These are phyloP conservation scores for Oreocharis arfaki DNA, from an alignment of 2,113 vertebrate genomes.

Conservation along the genomic window DNA sequence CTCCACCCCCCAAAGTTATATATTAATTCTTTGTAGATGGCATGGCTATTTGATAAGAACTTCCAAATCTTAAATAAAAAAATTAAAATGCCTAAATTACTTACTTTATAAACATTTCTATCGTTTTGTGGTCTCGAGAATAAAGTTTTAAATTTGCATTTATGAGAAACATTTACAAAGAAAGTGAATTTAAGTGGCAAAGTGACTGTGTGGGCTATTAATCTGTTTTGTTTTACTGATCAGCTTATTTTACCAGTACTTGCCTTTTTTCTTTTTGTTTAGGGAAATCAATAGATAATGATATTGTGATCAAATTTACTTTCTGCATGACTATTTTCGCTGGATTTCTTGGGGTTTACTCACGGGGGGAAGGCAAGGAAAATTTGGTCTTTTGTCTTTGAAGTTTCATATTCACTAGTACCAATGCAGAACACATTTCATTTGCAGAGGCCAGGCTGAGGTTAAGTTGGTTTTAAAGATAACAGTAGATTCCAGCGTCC, in stretches of 20 bases:
- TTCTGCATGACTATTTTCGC: background rate
- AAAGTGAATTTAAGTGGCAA: slow-evolving; percentile 6
- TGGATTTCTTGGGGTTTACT: background rate
- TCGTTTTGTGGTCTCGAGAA: background rate
- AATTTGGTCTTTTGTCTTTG: background rate
- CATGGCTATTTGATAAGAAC: background rate
- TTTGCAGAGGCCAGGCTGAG: slow-evolving; percentile 47
- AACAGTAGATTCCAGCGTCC: slow-evolving; percentile 69
- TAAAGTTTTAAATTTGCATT: slow-evolving; percentile 10
- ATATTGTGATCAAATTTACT: background rate
- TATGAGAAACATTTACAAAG: background rate
- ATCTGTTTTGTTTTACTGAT: background rate
- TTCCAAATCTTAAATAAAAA: background rate
- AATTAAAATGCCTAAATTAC: background rate
- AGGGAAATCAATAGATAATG: background rate
- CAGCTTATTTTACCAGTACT: background rate
- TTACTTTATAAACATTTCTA: background rate
- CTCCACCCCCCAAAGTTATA: background rate
- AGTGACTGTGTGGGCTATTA: background rate
- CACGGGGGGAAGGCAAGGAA: background rate
- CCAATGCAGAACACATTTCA: slow-evolving; percentile 24
- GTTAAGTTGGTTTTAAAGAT: slow-evolving; percentile 73
- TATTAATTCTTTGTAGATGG: background rate
- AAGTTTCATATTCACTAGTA: slow-evolving; percentile 4
- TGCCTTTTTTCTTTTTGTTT: background rate